Evolutionary conservation across 35 echinoderm and acorn worm species (phyloP), one percentile per base, ranked within the genome.

Genomic region (Ophioderma brevispina): DNA sequence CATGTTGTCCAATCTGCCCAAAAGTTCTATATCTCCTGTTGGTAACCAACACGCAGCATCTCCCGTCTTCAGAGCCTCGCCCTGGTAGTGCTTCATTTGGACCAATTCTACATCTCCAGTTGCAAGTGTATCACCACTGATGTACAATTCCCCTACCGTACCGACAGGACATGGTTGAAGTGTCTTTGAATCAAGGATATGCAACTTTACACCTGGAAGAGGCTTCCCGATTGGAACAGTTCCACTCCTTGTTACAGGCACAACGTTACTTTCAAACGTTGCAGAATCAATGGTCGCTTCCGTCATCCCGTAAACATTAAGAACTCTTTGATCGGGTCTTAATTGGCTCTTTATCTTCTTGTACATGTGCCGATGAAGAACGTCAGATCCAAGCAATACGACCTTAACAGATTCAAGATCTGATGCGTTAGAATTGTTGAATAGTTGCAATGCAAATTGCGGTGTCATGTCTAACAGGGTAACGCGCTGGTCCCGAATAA

Each of bases 1-100:
- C 38, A 80, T 80, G 78, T 80, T n/a, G 78, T 80, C 78, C n/a
- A 80, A 80, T 80, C 78, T 80, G 6, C 78, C 78, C 17, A 80
- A 34, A 33, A 70, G 59, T 25, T 70, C 59, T 25, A 70, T 70
- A 70, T 70, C 59, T 70, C 59, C 59, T 25, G 59, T 80, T 80
- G 78, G 78, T 80, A 80, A 33, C 78, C 78, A 80, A 80, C 78
- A 23, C 1, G 78, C 34, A 13, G 59, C 5, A 70, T 70, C 59
- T 25, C 59, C 59, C 5, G 59, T 70, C 59, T 70, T 70, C 5
- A 80, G 78, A 34, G 78, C 78, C 78, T 80, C 15, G 17, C 3
- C 38, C 30, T 30, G 10, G 28, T 31, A 30, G n/a, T 13, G 4
- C 33, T 80, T 80, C 1, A 80, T 35, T 80, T 80, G 30, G 32